Conservation (phyloP, 2,888 invertebrate genomes). For the Lithophane semibrunnea region DNA sequence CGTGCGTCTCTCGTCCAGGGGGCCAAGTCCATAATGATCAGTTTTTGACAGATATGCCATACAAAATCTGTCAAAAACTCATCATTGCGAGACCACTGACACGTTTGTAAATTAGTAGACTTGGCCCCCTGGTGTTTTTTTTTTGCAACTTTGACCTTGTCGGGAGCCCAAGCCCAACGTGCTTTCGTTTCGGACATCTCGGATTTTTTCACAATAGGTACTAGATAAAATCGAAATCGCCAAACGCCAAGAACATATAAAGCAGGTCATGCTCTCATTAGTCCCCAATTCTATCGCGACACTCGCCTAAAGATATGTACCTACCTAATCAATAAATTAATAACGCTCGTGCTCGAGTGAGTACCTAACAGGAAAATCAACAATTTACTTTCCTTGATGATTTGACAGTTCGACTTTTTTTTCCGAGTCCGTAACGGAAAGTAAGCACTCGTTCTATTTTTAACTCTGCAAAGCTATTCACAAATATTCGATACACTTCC, state of each 20-base stretch:
- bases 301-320: constrained; percentile 36
- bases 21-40: no score
- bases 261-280: constrained; percentile 22
- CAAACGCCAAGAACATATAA: constrained; percentile 10
- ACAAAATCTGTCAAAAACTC: no score
- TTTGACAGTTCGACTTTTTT: constrained; percentile 57
- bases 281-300: constrained; percentile 29
- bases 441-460: constrained; percentile 58
- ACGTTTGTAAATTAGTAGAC: no score
- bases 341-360: constrained; percentile 20
- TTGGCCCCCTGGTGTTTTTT: no score
- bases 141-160: background rate
- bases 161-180: background rate
- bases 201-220: background rate
- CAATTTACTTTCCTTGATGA: constrained; percentile 62
- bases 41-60: no score
- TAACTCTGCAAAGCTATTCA: constrained; percentile 25
- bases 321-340: constrained; percentile 39
- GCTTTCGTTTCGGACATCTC: background rate
- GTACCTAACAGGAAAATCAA: constrained; percentile 58
- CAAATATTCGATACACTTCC: background rate
- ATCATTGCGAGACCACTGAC: no score
- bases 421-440: constrained; percentile 54
- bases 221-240: constrained; percentile 7
- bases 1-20: no score